Percentiles rank a stretch among this genome's conserved stretches.
Conservation (phyloP, 2,888 invertebrate species). For the Ophraella communa region DNA sequence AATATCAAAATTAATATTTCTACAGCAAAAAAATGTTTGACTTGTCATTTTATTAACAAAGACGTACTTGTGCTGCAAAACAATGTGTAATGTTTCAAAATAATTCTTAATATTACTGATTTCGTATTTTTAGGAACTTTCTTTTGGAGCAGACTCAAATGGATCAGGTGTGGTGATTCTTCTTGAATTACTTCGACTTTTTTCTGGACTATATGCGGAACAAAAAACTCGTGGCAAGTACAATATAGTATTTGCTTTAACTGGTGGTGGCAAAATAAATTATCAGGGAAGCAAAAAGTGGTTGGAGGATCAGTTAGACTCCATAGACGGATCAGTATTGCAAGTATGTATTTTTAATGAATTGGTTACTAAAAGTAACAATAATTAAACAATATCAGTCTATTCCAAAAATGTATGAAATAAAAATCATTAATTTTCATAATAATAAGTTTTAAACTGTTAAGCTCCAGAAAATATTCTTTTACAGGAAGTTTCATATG, state of each 20-base stretch:
- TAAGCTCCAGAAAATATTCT: background rate
- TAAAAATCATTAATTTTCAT: too few relatives aligned
- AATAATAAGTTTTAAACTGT: background rate
- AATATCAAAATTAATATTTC: too few relatives aligned
- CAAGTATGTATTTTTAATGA: conserved; percentile 65
- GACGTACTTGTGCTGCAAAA: too few relatives aligned
- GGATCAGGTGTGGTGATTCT: conserved; percentile 89
- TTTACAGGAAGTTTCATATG: conserved; percentile 82
- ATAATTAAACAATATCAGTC: too few relatives aligned
- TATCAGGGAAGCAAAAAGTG: conserved; percentile 96
- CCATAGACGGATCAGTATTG: conserved; percentile 70
- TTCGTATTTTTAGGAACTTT: conserved; percentile 71
- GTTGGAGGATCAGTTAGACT: conserved; percentile 92
- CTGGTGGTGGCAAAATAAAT: conserved; percentile 91
- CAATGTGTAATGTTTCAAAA: too few relatives aligned
- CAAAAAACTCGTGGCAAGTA: conserved; percentile 75
- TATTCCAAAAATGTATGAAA: too few relatives aligned
- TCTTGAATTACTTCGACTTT: conserved; percentile 84
- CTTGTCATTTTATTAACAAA: too few relatives aligned
- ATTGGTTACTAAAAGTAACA: too few relatives aligned
- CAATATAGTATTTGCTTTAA: conserved; percentile 85
- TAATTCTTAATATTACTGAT: background rate
- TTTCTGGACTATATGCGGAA: conserved; percentile 84
- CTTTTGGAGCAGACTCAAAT: conserved; percentile 91
- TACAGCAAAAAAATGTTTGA: too few relatives aligned